A percentile compares a stretch with the other conserved stretches of the same genome.
Conservation (phyloP, 2,113 vertebrate species). For the Varanus salvator region DNA sequence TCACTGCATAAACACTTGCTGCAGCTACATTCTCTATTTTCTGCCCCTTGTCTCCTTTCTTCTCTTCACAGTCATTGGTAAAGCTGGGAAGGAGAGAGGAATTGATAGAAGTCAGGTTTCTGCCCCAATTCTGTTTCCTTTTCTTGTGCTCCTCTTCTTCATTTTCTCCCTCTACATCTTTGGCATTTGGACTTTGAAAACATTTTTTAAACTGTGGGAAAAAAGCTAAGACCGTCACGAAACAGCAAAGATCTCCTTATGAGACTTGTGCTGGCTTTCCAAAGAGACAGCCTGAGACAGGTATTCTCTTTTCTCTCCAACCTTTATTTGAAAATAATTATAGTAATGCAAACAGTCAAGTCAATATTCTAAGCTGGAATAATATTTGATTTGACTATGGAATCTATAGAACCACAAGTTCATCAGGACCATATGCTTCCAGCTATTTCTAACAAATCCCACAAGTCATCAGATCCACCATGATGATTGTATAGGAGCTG, state of each 20-base stretch:
- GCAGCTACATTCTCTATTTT: not conserved
- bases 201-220: not conserved
- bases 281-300: slow-evolving; percentile 12
- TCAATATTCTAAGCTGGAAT: not conserved
- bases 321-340: not conserved
- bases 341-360: not conserved
- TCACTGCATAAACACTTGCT: too few species aligned
- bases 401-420: not conserved
- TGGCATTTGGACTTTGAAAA: not conserved
- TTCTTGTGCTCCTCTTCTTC: not conserved
- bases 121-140: not conserved
- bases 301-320: slow-evolving; percentile 13
- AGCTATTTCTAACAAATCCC: not conserved
- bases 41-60: not conserved
- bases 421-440: slow-evolving; percentile 5
- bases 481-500: not conserved
- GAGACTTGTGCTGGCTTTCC: slow-evolving; percentile 13
- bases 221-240: not conserved
- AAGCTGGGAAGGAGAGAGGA: not conserved
- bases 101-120: not conserved
- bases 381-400: not conserved
- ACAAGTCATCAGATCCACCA: not conserved
- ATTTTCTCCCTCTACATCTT: not conserved
- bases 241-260: not conserved
- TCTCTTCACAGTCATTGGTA: too few species aligned